Conservation (phyloP, 1,140 invertebrate species). For the Phocides pigmalion region DNA sequence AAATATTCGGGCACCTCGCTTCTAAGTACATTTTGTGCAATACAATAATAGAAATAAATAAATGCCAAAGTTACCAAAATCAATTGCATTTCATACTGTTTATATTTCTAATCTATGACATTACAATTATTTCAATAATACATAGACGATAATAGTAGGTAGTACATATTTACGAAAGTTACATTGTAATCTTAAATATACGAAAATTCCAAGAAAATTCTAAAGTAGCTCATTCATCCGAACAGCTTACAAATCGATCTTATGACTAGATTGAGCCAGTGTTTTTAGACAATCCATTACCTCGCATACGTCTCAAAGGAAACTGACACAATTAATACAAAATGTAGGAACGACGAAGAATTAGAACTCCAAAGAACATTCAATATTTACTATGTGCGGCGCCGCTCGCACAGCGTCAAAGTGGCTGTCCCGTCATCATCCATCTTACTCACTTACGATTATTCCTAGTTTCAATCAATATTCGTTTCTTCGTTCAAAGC, state of each 20-base stretch:
- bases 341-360: conserved; percentile 75
- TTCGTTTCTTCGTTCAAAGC: conserved; percentile 77
- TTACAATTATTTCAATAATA: conserved; percentile 61
- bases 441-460: conserved; percentile 56
- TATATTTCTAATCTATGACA: conserved; percentile 48
- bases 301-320: conserved; percentile 62
- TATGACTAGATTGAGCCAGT: conserved; percentile 84
- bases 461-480: conserved; percentile 70
- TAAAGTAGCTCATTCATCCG: conserved; percentile 62
- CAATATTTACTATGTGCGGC: conserved; percentile 32
- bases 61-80: conserved; percentile 69
- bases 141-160: conserved; percentile 54
- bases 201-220: conserved; percentile 68
- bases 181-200: conserved; percentile 68
- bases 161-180: conserved; percentile 61
- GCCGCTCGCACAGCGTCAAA: conserved; percentile 33
- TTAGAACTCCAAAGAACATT: conserved; percentile 60
- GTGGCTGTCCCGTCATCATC: conserved; percentile 54
- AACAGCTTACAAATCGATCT: conserved; percentile 78
- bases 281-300: conserved; percentile 64
- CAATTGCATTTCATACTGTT: conserved; percentile 53
- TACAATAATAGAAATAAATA: conserved; percentile 63
- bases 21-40: conserved; percentile 82
- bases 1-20: conserved; percentile 50
- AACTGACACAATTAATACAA: conserved; percentile 76